Percentiles rank a stretch among this genome's conserved stretches.
phyloP scores from a whole-genome alignment of 2,888 invertebrate genomes.

The Onthophagus sagittarius region DNA sequence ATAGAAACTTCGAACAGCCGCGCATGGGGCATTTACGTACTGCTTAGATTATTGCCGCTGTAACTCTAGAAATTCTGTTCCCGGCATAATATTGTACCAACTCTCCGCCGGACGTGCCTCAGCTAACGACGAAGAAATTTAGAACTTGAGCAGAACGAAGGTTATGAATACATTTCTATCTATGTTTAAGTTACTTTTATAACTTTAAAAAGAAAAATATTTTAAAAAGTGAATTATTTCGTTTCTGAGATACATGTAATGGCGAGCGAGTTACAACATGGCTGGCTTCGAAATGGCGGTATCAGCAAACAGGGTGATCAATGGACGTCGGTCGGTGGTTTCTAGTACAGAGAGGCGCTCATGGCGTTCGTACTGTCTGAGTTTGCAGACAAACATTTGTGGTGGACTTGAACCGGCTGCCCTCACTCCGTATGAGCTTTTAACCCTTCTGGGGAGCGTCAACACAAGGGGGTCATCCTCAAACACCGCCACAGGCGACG shows the following conservation, averaged over 20 bases:
- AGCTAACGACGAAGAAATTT: neutral
- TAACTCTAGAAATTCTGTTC: constrained; percentile 2
- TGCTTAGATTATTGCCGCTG: constrained; percentile 12
- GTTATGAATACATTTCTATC: neutral
- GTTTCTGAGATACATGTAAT: neutral
- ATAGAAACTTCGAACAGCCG: constrained; percentile 6
- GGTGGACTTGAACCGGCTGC: constrained; percentile 10
- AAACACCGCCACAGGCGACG: neutral
- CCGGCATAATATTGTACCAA: constrained; percentile 2
- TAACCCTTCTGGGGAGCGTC: constrained; percentile 2
- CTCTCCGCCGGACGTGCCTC: neutral
- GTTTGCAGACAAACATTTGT: constrained; percentile 14
- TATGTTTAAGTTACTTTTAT: neutral
- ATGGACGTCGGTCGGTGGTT: constrained; percentile 5
- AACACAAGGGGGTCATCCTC: constrained; percentile 7
- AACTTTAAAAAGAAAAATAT: too few species aligned
- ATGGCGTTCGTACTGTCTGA: constrained; percentile 1
- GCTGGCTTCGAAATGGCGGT: constrained; percentile 11
- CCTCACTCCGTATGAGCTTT: constrained; percentile 7
- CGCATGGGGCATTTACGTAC: constrained; percentile 11
- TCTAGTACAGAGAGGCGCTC: constrained; percentile 9
- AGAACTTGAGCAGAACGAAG: neutral
- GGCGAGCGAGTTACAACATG: neutral
- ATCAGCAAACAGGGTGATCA: constrained; percentile 14
- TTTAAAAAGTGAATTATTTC: neutral